Conservation (phyloP, 2,888 invertebrate genomes). For the Chalcis sispes region DNA sequence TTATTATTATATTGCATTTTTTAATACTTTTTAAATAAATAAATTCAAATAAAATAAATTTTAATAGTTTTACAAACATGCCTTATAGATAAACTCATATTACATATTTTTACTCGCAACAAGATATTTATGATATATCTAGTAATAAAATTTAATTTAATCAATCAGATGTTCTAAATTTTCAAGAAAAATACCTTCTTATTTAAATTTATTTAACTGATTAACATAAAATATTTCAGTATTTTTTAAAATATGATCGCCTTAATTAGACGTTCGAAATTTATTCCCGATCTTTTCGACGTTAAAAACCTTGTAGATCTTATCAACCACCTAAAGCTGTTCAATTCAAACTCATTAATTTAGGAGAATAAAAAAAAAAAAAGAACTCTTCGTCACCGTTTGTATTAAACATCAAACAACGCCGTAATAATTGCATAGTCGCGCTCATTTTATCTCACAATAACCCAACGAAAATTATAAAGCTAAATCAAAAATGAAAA, state of each 20-base stretch:
- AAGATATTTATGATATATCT: too few species aligned
- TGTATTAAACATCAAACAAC: constrained; percentile 43
- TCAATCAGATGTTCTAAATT: too few species aligned
- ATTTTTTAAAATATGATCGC: constrained; percentile 17
- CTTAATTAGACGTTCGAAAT: constrained; percentile 38
- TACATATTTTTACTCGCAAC: too few species aligned
- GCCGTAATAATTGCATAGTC: constrained; percentile 23
- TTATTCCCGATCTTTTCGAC: constrained; percentile 18
- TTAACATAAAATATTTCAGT: background rate
- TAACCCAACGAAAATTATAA: constrained; percentile 34
- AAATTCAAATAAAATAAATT: too few species aligned
- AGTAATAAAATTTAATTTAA: too few species aligned
- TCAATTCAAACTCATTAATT: constrained; percentile 44
- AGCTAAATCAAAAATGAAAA: background rate
- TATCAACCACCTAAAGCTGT: constrained; percentile 22
- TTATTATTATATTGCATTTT: too few species aligned
- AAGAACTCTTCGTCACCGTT: background rate
- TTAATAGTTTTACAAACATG: too few species aligned
- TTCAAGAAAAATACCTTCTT: too few species aligned
- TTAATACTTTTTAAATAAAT: too few species aligned
- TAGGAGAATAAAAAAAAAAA: constrained; percentile 4
- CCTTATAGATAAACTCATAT: too few species aligned
- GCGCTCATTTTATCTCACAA: background rate
- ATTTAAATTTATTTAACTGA: background rate
- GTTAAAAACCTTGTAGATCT: constrained; percentile 20